Evolutionary conservation across 2,113 vertebrate genomes (phyloP).

Genomic region (Laterallus jamaicensis): DNA sequence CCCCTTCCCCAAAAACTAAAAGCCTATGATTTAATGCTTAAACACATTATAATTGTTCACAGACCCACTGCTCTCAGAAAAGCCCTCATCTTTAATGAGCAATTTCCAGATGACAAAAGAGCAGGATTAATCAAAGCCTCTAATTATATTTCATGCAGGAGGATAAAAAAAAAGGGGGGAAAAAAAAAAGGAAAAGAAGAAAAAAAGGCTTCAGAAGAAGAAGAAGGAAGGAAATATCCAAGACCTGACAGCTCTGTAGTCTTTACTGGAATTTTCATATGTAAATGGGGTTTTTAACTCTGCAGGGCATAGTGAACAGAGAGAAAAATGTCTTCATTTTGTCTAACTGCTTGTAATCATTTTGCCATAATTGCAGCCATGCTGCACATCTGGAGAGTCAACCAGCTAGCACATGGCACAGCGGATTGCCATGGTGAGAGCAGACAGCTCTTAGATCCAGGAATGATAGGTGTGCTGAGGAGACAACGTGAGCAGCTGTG

Average conservation of each 20-base stretch:
- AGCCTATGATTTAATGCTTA: slow-evolving; percentile 45
- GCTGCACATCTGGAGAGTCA: slow-evolving; percentile 34
- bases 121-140: slow-evolving; percentile 67
- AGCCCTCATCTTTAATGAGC: slow-evolving; percentile 63
- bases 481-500: background rate
- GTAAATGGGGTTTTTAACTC: slow-evolving; percentile 19
- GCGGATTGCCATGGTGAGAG: background rate
- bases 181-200: too few species aligned
- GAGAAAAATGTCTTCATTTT: slow-evolving; percentile 49
- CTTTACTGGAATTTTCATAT: slow-evolving; percentile 9
- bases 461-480: background rate
- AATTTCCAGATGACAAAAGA: slow-evolving; percentile 66
- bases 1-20: background rate
- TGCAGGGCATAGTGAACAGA: background rate
- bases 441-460: background rate
- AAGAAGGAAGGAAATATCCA: background rate
- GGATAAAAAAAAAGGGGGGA: too few species aligned
- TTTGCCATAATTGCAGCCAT: slow-evolving; percentile 4
- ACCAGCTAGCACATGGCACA: background rate
- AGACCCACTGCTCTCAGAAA: slow-evolving; percentile 51
- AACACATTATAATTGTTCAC: slow-evolving; percentile 45
- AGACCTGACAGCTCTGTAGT: background rate
- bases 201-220: background rate
- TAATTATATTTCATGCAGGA: slow-evolving; percentile 60
- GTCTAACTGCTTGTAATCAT: slow-evolving; percentile 25